Evolutionary conservation across 1,140 invertebrate genomes (phyloP).

Genomic region (Lordiphosa stackelbergi): DNA sequence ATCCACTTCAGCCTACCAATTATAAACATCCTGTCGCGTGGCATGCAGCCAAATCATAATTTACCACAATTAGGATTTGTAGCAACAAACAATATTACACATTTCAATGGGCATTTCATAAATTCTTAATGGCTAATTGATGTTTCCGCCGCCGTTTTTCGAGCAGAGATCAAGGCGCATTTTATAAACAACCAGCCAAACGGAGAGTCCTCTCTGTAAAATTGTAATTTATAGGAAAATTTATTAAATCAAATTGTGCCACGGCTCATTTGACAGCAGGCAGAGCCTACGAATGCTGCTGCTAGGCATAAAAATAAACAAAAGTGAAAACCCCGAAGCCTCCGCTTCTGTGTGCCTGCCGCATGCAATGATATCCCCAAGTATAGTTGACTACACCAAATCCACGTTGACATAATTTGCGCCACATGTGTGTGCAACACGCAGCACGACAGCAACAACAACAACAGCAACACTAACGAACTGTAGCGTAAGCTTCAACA

Average conservation of each 20-base stretch:
- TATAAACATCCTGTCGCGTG: conserved; percentile 71
- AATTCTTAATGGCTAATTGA: conserved; percentile 58
- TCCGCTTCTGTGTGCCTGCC: background rate
- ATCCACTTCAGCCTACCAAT: background rate
- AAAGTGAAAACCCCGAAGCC: conserved; percentile 6
- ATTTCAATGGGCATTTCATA: conserved; percentile 47
- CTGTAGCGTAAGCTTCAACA: conserved; percentile 34
- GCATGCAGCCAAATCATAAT: conserved; percentile 24
- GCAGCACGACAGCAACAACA: conserved; percentile 10
- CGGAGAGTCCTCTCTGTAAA: conserved; percentile 2
- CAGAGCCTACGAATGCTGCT: conserved; percentile 4
- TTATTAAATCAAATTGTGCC: conserved; percentile 64
- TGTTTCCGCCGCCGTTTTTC: conserved; percentile 40
- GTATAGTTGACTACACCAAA: conserved; percentile 38
- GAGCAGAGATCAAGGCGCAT: conserved; percentile 50
- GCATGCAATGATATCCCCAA: conserved; percentile 21
- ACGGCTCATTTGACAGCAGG: conserved; percentile 42
- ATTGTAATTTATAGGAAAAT: conserved; percentile 60
- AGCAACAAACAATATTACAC: conserved; percentile 14
- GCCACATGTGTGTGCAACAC: conserved; percentile 58
- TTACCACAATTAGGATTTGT: conserved; percentile 42
- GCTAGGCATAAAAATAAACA: conserved; percentile 47
- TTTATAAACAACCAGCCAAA: conserved; percentile 36
- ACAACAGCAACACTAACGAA: too few species aligned
- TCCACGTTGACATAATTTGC: conserved; percentile 67